Conservation (phyloP, 2,113 vertebrate genomes). For the Ahaetulla prasina region DNA sequence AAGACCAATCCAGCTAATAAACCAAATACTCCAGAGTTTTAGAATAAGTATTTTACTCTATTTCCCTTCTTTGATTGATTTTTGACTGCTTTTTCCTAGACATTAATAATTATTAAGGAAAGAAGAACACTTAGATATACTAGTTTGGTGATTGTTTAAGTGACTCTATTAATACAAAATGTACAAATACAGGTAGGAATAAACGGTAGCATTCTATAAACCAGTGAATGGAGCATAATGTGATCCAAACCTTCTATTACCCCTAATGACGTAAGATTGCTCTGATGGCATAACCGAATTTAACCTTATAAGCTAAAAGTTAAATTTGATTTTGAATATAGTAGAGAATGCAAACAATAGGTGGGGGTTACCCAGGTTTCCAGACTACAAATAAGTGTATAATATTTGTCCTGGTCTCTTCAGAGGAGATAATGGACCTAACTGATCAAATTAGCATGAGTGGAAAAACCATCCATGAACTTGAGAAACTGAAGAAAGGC, state of each 20-base stretch:
- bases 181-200: background rate
- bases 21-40: background rate
- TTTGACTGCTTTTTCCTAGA: background rate
- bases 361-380: background rate
- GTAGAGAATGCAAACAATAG: background rate
- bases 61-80: background rate
- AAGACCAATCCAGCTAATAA: background rate
- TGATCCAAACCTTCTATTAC: background rate
- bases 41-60: background rate
- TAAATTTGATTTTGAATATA: background rate
- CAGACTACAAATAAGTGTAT: background rate
- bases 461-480: conserved; percentile 86
- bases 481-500: conserved; percentile 90
- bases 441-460: conserved; percentile 87
- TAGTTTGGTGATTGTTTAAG: background rate
- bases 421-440: conserved; percentile 91
- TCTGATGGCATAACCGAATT: background rate
- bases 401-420: background rate
- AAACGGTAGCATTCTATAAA: background rate
- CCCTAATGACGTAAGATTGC: background rate
- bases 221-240: background rate
- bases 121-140: background rate
- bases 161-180: background rate
- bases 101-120: background rate
- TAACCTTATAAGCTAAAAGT: background rate